phyloP scores from a whole-genome alignment of 2,888 invertebrate genomes.

The Drosophila rellima region DNA sequence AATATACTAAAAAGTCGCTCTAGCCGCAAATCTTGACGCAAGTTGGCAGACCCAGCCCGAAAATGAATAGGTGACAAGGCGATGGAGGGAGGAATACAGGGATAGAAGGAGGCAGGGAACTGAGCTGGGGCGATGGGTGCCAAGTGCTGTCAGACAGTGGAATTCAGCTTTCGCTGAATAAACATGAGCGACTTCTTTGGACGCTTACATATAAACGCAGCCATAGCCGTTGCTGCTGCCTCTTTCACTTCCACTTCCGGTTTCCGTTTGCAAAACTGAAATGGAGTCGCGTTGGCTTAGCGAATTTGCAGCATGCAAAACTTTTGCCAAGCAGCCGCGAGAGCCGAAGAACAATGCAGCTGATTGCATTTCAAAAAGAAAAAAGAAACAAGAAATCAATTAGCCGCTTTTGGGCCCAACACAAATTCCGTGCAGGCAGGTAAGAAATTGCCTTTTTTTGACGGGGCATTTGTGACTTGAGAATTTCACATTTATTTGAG shows the following conservation, averaged over 20 bases:
- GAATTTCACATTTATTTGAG: too few species aligned
- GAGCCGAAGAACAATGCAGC: slow-evolving; percentile 38
- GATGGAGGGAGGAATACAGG: not conserved
- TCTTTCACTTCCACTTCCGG: slow-evolving; percentile 17
- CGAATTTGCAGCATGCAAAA: slow-evolving; percentile 47
- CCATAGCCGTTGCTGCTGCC: not conserved
- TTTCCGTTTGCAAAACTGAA: slow-evolving; percentile 53
- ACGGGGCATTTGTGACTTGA: too few species aligned
- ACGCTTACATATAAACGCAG: slow-evolving; percentile 48
- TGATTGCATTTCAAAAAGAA: slow-evolving; percentile 28
- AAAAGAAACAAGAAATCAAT: slow-evolving; percentile 15
- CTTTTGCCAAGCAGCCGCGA: slow-evolving; percentile 29
- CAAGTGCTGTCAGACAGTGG: slow-evolving; percentile 24
- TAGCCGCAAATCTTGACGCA: slow-evolving; percentile 54
- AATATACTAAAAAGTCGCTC: slow-evolving; percentile 58
- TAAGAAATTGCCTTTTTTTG: slow-evolving; percentile 1
- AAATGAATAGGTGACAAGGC: not conserved
- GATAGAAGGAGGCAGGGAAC: too few species aligned
- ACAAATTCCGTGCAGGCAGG: not conserved
- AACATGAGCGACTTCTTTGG: slow-evolving; percentile 62
- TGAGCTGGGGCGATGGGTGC: slow-evolving; percentile 11
- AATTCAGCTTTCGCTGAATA: slow-evolving; percentile 58
- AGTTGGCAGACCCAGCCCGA: slow-evolving; percentile 16
- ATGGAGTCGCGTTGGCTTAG: slow-evolving; percentile 60
- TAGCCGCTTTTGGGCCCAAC: slow-evolving; percentile 5